Evolutionary conservation across 2,797 vertebrate genomes (phyloP).

Genomic region (Cynodonichthys magdalenae): DNA sequence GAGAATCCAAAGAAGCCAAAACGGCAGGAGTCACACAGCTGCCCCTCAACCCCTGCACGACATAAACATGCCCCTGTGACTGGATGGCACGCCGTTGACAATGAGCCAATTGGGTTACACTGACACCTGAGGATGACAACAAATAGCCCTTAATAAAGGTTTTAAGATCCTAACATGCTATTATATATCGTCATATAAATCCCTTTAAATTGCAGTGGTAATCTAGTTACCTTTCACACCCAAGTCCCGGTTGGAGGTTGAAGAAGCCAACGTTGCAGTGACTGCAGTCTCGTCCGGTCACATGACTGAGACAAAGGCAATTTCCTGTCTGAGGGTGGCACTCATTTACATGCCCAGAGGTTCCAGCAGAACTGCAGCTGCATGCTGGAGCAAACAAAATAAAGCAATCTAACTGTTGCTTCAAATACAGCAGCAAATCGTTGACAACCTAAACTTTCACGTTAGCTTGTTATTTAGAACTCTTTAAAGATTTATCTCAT

Average conservation of each 20-base stretch:
- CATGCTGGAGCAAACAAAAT: conserved; percentile 80
- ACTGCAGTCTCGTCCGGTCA: conserved; percentile 84
- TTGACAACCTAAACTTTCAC: conserved; percentile 5
- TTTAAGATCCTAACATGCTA: conserved; percentile 6
- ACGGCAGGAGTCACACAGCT: conserved; percentile 83
- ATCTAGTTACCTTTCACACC: conserved; percentile 85
- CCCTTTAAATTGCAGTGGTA: background rate
- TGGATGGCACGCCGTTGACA: conserved; percentile 79
- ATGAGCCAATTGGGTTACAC: conserved; percentile 85
- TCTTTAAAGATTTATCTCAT: conserved; percentile 30
- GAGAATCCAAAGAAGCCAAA: conserved; percentile 90
- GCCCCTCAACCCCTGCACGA: conserved; percentile 82
- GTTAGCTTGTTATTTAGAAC: background rate
- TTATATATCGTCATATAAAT: conserved; percentile 11
- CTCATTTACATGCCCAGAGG: conserved; percentile 57
- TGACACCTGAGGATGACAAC: conserved; percentile 78
- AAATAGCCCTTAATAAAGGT: conserved; percentile 18
- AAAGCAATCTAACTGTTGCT: conserved; percentile 6
- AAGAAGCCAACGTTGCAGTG: conserved; percentile 87
- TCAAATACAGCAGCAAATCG: conserved; percentile 5
- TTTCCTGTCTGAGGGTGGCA: conserved; percentile 85
- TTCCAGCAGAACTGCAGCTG: conserved; percentile 80
- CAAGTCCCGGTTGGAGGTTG: conserved; percentile 76
- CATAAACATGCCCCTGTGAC: conserved; percentile 89
- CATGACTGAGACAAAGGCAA: conserved; percentile 86